Evolutionary conservation across 2,888 invertebrate species (phyloP), one percentile per base, ranked within the genome.

Genomic region (Phanerotoma sp.): DNA sequence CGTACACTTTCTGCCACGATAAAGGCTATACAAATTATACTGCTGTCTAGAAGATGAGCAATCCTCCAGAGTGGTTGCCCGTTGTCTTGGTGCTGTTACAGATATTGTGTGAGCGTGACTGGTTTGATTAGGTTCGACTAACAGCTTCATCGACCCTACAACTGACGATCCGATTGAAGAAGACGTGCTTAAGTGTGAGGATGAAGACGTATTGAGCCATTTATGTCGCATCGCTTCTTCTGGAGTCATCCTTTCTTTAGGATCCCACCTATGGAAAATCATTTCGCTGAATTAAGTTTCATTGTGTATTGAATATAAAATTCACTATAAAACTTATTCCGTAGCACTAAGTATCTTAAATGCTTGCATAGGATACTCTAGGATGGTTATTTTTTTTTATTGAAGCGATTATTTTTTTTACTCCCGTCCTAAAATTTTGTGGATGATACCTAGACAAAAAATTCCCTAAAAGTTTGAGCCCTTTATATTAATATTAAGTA

Each of bases 161-260:
- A 64, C 68, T 40, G 68, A 67, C 20, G 67, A 64, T 22, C 64
- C 56, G 62, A 66, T 67, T 50, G 66, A 54, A 55, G 70, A 70
- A 25, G 69, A 70, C 3, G 68, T 65, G 38, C 65, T 64, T 49
- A 69, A 56, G 44, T 68, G 67, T 11, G 66, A 61, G 21, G 68
- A 70, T 32, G 66, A 63, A 30, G 80, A 75, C 33, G 85, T 83
- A 62, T 85, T 84, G 67, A 94, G 80, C 88, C 91, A 96, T 71
- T 92, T 91, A 79, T 96, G 96, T 50, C 88, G 86, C 18, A 91
- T 83, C 3, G 95, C 96, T 74, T 96, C 94, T 51, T 91, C 92
- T 0, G 96, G 91, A 4, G 91, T 94, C 86, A 96, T 87, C 61
- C 96, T 86, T 60, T 90, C 89, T 72, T 88, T 88, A 15, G 95